Percentiles rank a stretch among this genome's conserved stretches.
These are phyloP conservation scores for Astropecten irregularis DNA, from an alignment of 53 echinoderm and acorn worm genomes.

Conservation along the genomic window DNA sequence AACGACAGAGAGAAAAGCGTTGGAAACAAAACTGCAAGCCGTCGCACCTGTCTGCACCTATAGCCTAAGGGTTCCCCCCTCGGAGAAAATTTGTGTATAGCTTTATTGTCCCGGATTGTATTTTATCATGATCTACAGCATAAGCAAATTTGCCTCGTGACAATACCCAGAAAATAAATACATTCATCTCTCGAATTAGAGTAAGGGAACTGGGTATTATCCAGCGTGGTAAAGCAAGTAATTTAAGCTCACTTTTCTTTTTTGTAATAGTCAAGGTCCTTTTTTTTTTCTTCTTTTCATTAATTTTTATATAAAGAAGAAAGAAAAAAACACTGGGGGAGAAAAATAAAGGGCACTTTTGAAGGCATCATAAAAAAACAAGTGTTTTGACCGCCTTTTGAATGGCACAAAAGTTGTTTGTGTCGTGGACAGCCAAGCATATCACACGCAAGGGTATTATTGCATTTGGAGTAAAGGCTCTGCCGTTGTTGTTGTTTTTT, in stretches of 20 bases:
- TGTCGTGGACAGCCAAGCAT: slow-evolving; percentile 43
- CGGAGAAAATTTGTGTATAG: slow-evolving; percentile 1
- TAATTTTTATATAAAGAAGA: too few species aligned
- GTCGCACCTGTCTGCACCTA: slow-evolving; percentile 36
- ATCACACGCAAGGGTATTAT: slow-evolving; percentile 58
- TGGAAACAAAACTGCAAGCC: too few species aligned
- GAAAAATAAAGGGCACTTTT: too few species aligned
- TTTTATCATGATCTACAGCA: slow-evolving; percentile 1
- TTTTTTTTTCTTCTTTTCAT: too few species aligned
- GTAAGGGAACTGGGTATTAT: too few species aligned
- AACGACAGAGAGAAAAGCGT: slow-evolving; percentile 5
- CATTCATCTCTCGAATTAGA: too few species aligned
- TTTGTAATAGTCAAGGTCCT: too few species aligned
- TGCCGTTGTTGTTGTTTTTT: too few species aligned
- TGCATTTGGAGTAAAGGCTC: not conserved
- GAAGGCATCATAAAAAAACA: slow-evolving; percentile 26
- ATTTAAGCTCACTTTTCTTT: too few species aligned
- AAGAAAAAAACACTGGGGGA: too few species aligned
- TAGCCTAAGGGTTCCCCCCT: not conserved
- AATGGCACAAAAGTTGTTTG: slow-evolving; percentile 58
- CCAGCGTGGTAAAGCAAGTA: too few species aligned
- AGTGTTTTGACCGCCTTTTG: slow-evolving; percentile 13
- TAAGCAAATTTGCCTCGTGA: slow-evolving; percentile 28
- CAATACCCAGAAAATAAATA: too few species aligned
- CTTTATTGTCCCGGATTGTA: slow-evolving; percentile 5